Conservation (phyloP, 2,113 vertebrate genomes). For the Alethe castanea region DNA sequence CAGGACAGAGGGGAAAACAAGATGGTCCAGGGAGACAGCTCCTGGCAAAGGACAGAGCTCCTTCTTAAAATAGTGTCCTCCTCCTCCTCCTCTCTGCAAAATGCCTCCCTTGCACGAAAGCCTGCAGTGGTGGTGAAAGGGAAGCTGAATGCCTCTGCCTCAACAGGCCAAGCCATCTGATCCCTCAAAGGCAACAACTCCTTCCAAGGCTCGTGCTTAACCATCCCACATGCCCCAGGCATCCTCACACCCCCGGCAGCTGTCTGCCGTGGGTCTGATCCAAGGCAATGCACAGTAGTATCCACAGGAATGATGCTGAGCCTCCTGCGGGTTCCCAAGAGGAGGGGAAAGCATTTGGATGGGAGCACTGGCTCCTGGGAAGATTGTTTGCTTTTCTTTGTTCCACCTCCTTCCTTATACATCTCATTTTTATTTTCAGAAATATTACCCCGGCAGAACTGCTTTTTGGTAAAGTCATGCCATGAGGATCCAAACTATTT, state of each 20-base stretch:
- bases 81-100: constrained; percentile 6
- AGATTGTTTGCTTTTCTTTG: constrained; percentile 35
- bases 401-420: constrained; percentile 36
- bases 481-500: constrained; percentile 43
- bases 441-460: constrained; percentile 7
- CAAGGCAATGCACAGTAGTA: not conserved
- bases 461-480: constrained; percentile 3
- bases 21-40: not conserved
- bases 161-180: not conserved
- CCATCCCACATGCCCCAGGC: not conserved
- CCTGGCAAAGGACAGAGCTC: not conserved
- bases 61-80: constrained; percentile 25
- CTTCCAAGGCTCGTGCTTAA: constrained; percentile 44
- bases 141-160: not conserved
- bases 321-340: constrained; percentile 6
- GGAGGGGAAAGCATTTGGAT: constrained; percentile 7
- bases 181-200: constrained; percentile 20
- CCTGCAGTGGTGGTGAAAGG: not conserved
- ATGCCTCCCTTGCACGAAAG: constrained; percentile 11
- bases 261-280: not conserved
- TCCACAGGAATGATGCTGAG: constrained; percentile 5
- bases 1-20: not conserved
- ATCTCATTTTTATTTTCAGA: constrained; percentile 61
- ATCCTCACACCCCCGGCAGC: not conserved
- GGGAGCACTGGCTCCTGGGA: constrained; percentile 20